Conservation (phyloP, 1,140 invertebrate species). For the Drosophila parabipectinata region DNA sequence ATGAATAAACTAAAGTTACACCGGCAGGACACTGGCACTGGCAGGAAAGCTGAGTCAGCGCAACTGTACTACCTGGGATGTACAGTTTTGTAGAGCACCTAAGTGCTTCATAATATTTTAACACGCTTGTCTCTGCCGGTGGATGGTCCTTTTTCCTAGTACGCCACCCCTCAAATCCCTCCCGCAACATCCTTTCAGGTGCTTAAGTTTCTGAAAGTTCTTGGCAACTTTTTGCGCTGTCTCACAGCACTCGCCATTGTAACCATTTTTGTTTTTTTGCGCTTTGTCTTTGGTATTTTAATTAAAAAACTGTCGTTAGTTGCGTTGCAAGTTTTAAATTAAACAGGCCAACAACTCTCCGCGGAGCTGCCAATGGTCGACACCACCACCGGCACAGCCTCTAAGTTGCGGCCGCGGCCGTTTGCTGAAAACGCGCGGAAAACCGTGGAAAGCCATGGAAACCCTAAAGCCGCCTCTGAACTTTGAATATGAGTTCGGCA, state of each 20-base stretch:
- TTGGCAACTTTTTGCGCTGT: conserved; percentile 72
- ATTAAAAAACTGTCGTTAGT: conserved; percentile 81
- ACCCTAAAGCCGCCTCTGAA: conserved; percentile 10
- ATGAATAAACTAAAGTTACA: conserved; percentile 65
- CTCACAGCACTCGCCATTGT: conserved; percentile 37
- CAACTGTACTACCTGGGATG: conserved; percentile 58
- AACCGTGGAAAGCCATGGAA: neutral
- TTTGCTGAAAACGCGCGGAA: neutral
- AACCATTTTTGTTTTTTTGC: conserved; percentile 41
- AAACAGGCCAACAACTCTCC: conserved; percentile 54
- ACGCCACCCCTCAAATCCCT: neutral
- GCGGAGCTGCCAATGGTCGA: conserved; percentile 46
- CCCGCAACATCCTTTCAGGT: conserved; percentile 50
- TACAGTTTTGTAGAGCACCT: conserved; percentile 60
- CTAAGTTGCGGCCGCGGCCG: conserved; percentile 40
- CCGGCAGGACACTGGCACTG: conserved; percentile 1
- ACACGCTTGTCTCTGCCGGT: conserved; percentile 53
- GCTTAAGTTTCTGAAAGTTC: conserved; percentile 71
- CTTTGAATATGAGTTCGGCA: conserved; percentile 29
- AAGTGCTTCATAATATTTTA: conserved; percentile 82
- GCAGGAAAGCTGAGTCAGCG: conserved; percentile 5
- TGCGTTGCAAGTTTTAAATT: conserved; percentile 77
- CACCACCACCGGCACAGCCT: neutral
- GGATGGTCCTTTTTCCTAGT: conserved; percentile 7
- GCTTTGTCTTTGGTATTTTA: conserved; percentile 80